A percentile compares a stretch with the other conserved stretches of the same genome.
These are phyloP conservation scores for Drosophila chauvacae DNA, from an alignment of 1,140 invertebrate species.

Conservation along the genomic window DNA sequence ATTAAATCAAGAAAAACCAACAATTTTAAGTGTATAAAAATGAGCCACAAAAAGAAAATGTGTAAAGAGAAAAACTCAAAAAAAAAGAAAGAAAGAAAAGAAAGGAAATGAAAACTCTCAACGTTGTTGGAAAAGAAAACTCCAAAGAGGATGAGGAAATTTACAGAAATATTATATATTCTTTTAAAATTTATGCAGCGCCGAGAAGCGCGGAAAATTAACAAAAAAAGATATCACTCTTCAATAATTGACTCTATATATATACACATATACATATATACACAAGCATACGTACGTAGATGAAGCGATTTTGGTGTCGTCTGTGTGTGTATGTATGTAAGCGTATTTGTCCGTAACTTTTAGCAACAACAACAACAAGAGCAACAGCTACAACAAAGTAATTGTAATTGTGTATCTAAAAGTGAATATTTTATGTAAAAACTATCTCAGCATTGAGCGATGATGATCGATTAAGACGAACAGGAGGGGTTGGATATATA, in stretches of 20 bases:
- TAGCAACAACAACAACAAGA: slow-evolving; percentile 46
- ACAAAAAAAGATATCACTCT: slow-evolving; percentile 76
- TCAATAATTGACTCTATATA: slow-evolving; percentile 71
- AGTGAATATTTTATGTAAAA: slow-evolving; percentile 76
- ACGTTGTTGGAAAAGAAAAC: slow-evolving; percentile 15
- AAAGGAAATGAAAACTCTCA: slow-evolving; percentile 23
- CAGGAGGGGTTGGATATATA: slow-evolving; percentile 10
- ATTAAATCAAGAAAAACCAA: slow-evolving; percentile 32
- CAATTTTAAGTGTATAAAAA: slow-evolving; percentile 56
- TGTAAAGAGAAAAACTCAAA: slow-evolving; percentile 22
- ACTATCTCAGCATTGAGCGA: slow-evolving; percentile 39
- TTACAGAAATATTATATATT: slow-evolving; percentile 79
- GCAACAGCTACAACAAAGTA: slow-evolving; percentile 22
- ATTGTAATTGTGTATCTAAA: slow-evolving; percentile 67
- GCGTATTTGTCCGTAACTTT: slow-evolving; percentile 77
- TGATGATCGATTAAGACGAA: slow-evolving; percentile 7
- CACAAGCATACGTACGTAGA: slow-evolving; percentile 41
- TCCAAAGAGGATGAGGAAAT: slow-evolving; percentile 22
- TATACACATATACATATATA: slow-evolving; percentile 52
- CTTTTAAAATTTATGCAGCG: slow-evolving; percentile 81
- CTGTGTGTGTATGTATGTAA: slow-evolving; percentile 53
- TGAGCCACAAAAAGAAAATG: slow-evolving; percentile 27
- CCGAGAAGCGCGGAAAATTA: slow-evolving; percentile 38
- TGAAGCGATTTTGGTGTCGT: slow-evolving; percentile 64
- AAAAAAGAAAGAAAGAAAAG: slow-evolving; percentile 21